Conservation (phyloP, 2,113 vertebrate species). For the Oophaga pumilio region DNA sequence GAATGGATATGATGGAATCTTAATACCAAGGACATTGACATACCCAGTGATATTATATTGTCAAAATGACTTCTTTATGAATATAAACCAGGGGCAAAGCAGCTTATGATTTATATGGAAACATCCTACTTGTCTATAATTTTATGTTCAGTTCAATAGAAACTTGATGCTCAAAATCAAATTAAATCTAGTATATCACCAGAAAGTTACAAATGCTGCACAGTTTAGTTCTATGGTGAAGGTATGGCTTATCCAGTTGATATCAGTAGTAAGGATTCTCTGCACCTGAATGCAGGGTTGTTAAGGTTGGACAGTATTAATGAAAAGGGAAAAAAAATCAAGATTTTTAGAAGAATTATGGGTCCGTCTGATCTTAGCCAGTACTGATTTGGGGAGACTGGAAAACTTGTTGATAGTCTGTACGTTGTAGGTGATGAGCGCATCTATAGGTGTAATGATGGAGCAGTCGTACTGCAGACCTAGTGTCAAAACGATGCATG, state of each 20-base stretch:
- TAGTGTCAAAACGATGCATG: too few species aligned
- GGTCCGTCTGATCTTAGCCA: neutral
- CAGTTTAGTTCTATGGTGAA: neutral
- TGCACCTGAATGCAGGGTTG: neutral
- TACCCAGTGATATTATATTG: slow-evolving; percentile 45
- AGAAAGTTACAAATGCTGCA: neutral
- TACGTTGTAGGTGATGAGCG: too few species aligned
- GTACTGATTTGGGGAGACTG: neutral
- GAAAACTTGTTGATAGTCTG: too few species aligned
- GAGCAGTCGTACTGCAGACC: too few species aligned
- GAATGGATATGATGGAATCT: slow-evolving; percentile 25
- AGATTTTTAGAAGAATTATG: neutral
- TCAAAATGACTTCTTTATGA: slow-evolving; percentile 45
- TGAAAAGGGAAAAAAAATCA: neutral
- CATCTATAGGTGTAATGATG: too few species aligned
- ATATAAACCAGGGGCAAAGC: slow-evolving; percentile 8
- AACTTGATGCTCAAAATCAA: neutral
- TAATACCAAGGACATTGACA: slow-evolving; percentile 44
- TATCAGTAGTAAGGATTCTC: neutral
- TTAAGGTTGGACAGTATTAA: neutral
- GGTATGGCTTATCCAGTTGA: neutral
- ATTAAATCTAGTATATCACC: neutral
- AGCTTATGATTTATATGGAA: slow-evolving; percentile 18
- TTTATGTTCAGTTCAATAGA: slow-evolving; percentile 11
- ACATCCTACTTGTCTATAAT: slow-evolving; percentile 11